Evolutionary conservation across 1,140 invertebrate genomes (phyloP), one percentile per base, ranked within the genome.

Genomic region (Lordiphosa mommai): DNA sequence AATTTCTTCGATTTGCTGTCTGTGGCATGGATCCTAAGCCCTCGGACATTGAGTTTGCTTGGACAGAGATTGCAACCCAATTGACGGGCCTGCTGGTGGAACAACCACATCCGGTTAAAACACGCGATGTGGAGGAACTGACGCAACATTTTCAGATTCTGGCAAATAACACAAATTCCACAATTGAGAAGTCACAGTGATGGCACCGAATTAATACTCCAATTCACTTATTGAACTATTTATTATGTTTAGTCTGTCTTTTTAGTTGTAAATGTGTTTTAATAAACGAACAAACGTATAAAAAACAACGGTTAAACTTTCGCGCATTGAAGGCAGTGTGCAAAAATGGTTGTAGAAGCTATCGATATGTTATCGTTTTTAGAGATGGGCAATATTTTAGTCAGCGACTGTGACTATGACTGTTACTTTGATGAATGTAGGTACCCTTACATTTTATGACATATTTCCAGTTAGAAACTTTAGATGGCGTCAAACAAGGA

Each of bases 1-100:
- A 93, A 60, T 92, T 98, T 9, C 92, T 98, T 5, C 91, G 98
- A 48, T 96, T 98, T 73, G 94, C 93, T 0, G 89, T 99, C 0
- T 97, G 96, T 87, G 95, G 94, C 32, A 90, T 93, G 47, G 88
- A 92, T 13, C 93, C 93, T 0, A 91, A 92, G 32, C 90, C 91
- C 10, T 88, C 91, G 20, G 96, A 99, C 82, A 92, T 99, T 17
- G 89, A 93, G 2, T 95, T 92, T 68, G 94, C 96, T 1, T 98
- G 96, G 95, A 92, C 93, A 30, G 94, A 96, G 88, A 95, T 98
- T 50, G 90, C 80, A 58, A 76, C 86, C 14, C 91, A 92, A 61
- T 88, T 93, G 0, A 87, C 90, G 12, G 49, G 23, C 1, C 33
- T 88, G 1, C 40, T 60, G 4, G 33, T 38, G 0, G 64, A 72